Base-by-base conservation (phyloP, 2,113 vertebrate genomes). In the Triplophysa siluroides region DNA sequence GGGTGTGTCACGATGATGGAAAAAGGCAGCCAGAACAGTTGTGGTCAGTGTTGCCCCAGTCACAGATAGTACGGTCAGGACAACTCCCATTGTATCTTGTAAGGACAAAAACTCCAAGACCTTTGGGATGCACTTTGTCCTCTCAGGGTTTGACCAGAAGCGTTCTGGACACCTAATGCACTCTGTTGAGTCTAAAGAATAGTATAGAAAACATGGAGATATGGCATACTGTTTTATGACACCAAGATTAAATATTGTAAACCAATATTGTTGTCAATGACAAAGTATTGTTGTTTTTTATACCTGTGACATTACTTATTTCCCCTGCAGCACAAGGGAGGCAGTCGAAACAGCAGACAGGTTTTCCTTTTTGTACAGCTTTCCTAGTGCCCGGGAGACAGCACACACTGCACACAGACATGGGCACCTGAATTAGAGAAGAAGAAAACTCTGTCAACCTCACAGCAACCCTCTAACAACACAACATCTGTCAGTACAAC, bases 331-430 rank as follows among this genome's bases (percentile, higher is more conserved):
- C 76, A 81, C 87, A 91, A 18, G 76, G 78, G 23, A 90, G 69
- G 70, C 88, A 90, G 83, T 89, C 87, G 60, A 87, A 89, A 52
- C 87, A 91, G 82, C 88, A 89, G n/a, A 87, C 72, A 4, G 87
- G 84, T 54, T 78, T 87, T 69, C 87, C 84, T 81, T 89, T 88
- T 81, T 88, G 86, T 21, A 73, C 77, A 33, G 84, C 86, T 78
- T 86, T 86, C 47, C 87, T 75, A 43, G 84, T 83, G 29, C 86
- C 90, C 23, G 84, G 78, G 58, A 67, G 85, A 45, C 89, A 90
- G 50, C 70, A 81, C 41, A 16, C 56, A 81, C 87, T 88, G 61
- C 86, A 89, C 58, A 88, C 52, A 68, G 88, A 90, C 76, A 83
- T 76, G 6, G 87, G 85, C 3, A 88, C 83, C 85, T 88, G 29